Percentiles rank a stretch among this genome's conserved stretches.
These are phyloP conservation scores for Tetragonula carbonaria DNA, from an alignment of 2,888 invertebrate genomes.

Conservation along the genomic window DNA sequence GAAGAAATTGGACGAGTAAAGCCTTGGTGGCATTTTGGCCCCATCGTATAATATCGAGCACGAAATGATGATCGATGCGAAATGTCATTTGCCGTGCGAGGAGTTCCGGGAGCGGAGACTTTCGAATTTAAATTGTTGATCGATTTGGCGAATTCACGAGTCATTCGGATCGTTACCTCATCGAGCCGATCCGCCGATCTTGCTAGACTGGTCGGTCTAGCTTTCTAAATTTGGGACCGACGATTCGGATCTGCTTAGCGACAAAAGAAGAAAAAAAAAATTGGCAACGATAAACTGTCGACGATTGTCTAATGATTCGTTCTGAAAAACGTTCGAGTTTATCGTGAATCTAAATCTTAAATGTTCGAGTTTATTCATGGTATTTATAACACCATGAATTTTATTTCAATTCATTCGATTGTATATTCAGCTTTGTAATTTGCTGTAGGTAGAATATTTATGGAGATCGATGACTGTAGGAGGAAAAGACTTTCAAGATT, in stretches of 20 bases:
- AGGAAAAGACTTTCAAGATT: too few species aligned
- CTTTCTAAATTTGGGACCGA: slow-evolving; percentile 35
- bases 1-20: neutral
- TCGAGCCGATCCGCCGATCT: slow-evolving; percentile 18
- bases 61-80: slow-evolving; percentile 65
- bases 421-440: too few species aligned
- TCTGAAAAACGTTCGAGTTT: too few species aligned
- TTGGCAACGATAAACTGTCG: too few species aligned
- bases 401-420: too few species aligned
- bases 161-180: slow-evolving; percentile 71
- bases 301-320: too few species aligned
- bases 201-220: neutral
- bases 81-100: slow-evolving; percentile 66
- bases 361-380: too few species aligned
- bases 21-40: neutral
- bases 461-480: too few species aligned
- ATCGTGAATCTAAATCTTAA: too few species aligned
- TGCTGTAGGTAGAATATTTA: too few species aligned
- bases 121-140: slow-evolving; percentile 75
- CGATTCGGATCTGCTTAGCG: neutral
- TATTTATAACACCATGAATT: too few species aligned
- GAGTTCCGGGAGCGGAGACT: slow-evolving; percentile 74
- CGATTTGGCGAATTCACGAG: slow-evolving; percentile 73
- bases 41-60: slow-evolving; percentile 58
- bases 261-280: too few species aligned